Base-by-base conservation (phyloP, 2,888 invertebrate species). In the Meghimatium bilineatum region DNA sequence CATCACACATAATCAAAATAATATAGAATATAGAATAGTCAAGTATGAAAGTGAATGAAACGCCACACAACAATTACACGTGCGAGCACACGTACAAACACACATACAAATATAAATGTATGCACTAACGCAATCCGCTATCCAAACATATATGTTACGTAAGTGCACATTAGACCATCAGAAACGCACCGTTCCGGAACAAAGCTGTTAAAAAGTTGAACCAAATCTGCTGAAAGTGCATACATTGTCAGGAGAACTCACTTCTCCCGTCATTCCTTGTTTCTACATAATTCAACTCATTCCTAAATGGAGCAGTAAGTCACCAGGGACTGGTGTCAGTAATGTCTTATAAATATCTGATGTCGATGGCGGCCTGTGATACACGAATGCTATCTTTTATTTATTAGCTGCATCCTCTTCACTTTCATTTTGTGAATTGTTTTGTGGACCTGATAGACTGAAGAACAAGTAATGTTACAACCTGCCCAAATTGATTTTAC, bases 281-380 rank as follows among this genome's bases (percentile, higher is more conserved):
- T 78, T n/a, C 34, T 78, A 67, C 78, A 78, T 78, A 63, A 78
- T 78, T 78, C 26, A 78, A 67, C 63, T 44, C 44, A 67, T 78
- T 67, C 67, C 29, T 60, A 38, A 78, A 78, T 66, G 78, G 78
- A 36, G 38, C 66, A 67, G 44, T 67, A 23, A 20, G 29, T 49
- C 66, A 20, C 78, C 20, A 2, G 78, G 49, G 78, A 36, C 36
- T 23, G 78, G 78, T 78, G 78, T 78, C 78, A 78, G 78, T 78
- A 78, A 78, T 44, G 63, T 67, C 78, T 78, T 78, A 78, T 78
- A 78, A 78, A 78, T 78, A 44, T 67, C 44, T 44, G 49, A 78
- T 78, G 49, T 6, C 49, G 44, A 78, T 66, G 78, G 23, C 78
- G 60, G 10, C 10, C 29, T 34, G 66, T 67, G 78, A 78, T 78